These are phyloP conservation scores for Peromyscus californicus DNA, from an alignment of 2,113 vertebrate genomes.

Conservation along the genomic window DNA sequence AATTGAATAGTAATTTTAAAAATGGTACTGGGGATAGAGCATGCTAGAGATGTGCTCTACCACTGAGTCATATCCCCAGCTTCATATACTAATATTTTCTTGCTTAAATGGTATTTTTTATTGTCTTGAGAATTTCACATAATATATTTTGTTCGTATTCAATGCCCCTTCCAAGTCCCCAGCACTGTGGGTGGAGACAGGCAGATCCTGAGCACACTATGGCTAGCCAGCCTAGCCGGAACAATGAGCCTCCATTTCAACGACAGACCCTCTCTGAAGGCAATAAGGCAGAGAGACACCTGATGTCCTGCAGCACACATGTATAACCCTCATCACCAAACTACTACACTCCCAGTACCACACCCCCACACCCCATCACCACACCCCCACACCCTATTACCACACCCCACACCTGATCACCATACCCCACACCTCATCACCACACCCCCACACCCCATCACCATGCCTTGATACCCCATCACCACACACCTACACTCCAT, in stretches of 20 bases:
- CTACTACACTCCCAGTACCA: background rate
- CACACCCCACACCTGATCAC: background rate
- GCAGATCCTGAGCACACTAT: background rate
- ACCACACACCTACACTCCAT: background rate
- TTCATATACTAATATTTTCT: background rate
- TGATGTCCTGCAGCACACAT: background rate
- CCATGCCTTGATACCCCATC: background rate
- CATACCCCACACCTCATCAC: background rate
- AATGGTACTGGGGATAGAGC: background rate
- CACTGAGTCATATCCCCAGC: background rate
- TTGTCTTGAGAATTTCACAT: background rate
- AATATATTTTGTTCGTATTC: background rate
- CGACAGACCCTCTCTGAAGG: background rate
- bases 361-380: background rate
- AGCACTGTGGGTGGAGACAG: background rate
- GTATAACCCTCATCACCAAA: background rate
- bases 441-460: background rate
- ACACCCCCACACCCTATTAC: background rate
- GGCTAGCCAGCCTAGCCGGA: background rate
- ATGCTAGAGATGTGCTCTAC: background rate
- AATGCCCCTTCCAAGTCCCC: background rate
- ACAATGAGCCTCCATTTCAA: background rate
- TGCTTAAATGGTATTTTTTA: background rate
- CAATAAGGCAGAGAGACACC: background rate
- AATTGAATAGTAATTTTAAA: background rate